Base-by-base conservation (phyloP, 1,140 invertebrate genomes). In the Schmidtea mediterranea region DNA sequence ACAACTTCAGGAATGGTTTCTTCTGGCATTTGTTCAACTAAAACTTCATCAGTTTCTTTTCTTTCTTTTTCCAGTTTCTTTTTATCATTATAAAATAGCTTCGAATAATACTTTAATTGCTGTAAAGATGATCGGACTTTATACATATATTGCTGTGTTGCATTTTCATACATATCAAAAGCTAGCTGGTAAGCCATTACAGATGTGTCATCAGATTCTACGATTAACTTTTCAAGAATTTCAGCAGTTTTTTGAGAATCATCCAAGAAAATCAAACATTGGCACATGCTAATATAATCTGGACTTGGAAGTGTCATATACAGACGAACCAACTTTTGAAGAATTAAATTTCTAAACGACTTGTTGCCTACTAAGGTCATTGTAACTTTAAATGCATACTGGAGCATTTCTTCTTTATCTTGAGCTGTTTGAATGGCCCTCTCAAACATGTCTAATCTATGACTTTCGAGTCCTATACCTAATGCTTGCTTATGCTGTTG, bases 131-230 rank as follows among this genome's bases (percentile, higher is more conserved):
- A n/a, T n/a, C n/a, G n/a, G n/a, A n/a, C n/a, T n/a, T n/a, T n/a
- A n/a, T n/a, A 77, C 15, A 97, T 68, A 60, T 95, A 94, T 60
- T 95, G 84, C 68, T 98, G 92, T 0, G 87, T 94, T 0, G 89
- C 90, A 51, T 83, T 92, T 66, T 98, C 90, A 59, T 98, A 97
- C 52, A 97, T 71, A 73, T 49, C 49, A 32, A 49, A 50, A 36
- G 3, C 9, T 1, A 50, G 18, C 37, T 50, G 45, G 22, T 23
- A 50, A 12, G 45, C 16, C 22, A 22, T 39, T 13, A 43, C 12
- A 16, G 10, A 3, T 18, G 49, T 62, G 62, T 77, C 77, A 54
- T 80, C 75, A 16, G 75, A 73, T 2, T 75, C 76, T 63, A 78
- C 75, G 39, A 78, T 78, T 0, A 92, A 67, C 67, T 78, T 81